Base-by-base conservation (phyloP, 2,797 vertebrate species). In the Hephaestus fuliginosus region DNA sequence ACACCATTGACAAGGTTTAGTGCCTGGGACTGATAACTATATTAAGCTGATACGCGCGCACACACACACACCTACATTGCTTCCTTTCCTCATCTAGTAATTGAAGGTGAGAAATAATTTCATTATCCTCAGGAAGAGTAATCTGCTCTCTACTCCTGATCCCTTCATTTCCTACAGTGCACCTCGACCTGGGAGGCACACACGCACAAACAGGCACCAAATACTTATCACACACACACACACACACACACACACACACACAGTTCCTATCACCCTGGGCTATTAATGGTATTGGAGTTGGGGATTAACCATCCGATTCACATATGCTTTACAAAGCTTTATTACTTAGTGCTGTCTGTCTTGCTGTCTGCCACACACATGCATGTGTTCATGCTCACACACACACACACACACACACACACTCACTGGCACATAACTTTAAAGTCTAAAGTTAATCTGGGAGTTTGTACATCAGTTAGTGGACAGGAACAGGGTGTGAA, bases 81-180 rank as follows among this genome's bases (percentile, higher is more conserved):
- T 89, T 91, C 80, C 80, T 88, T 89, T 86, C 87, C 91, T 94
- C 94, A 95, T 95, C 93, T 95, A 85, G 93, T 96, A 95, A 96
- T 96, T 95, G 95, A 94, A 95, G 93, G 93, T 95, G 93, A 95
- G 93, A 95, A 95, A 95, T 94, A 92, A 96, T 95, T 95, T 93
- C 94, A 95, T 96, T 95, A 96, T 94, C 93, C 91, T 84, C 88
- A 92, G 91, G 85, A 95, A 91, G 87, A 93, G 91, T 94, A 92
- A 95, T 95, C 94, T 95, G 93, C 89, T 92, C 92, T 94, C 86
- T 76, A 73, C 89, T 93, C 88, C 85, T 96, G 93, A 94, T 95
- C 95, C 93, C 81, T 91, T 95, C 93, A 95, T 96, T 96, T 95
- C 93, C 94, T 94, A 91, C 94, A 95, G 94, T 95, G 94, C 94